Conservation (phyloP, 2,797 vertebrate genomes). For the Champsocephalus esox region DNA sequence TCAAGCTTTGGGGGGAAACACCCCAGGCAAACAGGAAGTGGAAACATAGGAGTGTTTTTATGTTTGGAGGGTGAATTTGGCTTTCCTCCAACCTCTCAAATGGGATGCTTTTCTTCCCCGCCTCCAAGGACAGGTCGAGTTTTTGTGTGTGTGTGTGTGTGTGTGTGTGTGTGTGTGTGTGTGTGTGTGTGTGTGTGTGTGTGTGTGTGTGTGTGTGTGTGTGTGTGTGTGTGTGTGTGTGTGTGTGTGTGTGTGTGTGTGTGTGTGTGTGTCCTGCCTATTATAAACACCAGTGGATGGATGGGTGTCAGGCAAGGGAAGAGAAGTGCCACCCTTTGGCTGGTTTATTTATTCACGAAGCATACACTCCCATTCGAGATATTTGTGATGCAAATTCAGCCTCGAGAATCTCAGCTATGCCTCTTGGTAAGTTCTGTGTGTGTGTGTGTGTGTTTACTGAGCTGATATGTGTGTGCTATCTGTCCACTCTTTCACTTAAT, state of each 20-base stretch:
- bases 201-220: no score
- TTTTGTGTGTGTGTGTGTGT: constrained; percentile 20
- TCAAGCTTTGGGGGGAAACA: background rate
- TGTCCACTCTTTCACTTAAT: constrained; percentile 35
- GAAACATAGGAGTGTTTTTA: constrained; percentile 25
- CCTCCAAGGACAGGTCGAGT: constrained; percentile 38
- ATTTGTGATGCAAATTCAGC: constrained; percentile 80
- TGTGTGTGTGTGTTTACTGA: constrained; percentile 34
- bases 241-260: no score
- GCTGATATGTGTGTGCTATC: constrained; percentile 36
- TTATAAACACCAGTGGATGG: constrained; percentile 53
- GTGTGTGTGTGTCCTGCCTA: constrained; percentile 23
- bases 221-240: no score
- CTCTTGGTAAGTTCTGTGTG: constrained; percentile 60
- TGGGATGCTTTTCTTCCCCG: constrained; percentile 6
- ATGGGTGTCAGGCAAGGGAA: constrained; percentile 34
- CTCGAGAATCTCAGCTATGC: constrained; percentile 71
- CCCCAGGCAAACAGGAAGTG: background rate
- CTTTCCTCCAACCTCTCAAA: constrained; percentile 22
- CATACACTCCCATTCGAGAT: constrained; percentile 64
- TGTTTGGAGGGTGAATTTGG: constrained; percentile 30
- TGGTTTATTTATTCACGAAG: constrained; percentile 65
- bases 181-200: no score
- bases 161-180: no score
- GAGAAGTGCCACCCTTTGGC: constrained; percentile 49